Percentiles rank a stretch among this genome's conserved stretches.
Evolutionary conservation across 2,113 vertebrate species (phyloP).

Genomic region (Terrapene triunguis): DNA sequence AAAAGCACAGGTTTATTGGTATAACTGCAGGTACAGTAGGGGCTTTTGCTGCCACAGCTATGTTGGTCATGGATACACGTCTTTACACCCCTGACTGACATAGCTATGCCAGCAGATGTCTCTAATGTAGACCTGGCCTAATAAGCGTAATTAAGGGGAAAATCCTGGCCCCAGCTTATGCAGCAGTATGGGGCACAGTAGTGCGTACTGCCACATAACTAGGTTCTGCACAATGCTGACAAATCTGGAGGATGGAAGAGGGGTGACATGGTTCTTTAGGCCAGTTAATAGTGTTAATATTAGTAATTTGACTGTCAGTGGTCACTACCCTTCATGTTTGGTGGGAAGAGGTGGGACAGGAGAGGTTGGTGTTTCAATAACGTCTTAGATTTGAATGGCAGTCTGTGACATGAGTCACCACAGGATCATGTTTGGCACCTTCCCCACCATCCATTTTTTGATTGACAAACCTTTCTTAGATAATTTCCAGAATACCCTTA

Average conservation of each 20-base stretch:
- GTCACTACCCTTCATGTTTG: background rate
- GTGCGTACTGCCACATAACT: accelerated
- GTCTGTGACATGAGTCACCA: background rate
- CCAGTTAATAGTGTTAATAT: background rate
- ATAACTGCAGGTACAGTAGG: background rate
- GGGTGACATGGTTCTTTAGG: background rate
- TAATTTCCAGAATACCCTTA: background rate
- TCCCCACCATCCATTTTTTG: background rate
- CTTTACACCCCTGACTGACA: background rate
- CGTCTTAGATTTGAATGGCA: background rate
- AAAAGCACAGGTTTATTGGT: background rate
- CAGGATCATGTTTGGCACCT: background rate
- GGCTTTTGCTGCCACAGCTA: background rate
- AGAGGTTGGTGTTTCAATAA: background rate
- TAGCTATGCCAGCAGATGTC: background rate
- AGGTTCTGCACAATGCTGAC: background rate
- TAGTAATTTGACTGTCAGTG: background rate
- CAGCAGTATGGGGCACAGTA: background rate
- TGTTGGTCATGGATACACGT: background rate
- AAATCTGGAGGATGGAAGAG: background rate
- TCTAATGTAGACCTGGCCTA: background rate
- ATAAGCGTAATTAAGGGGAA: background rate
- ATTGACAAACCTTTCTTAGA: background rate
- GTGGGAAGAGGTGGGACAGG: background rate
- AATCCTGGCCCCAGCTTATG: background rate